These are phyloP conservation scores for Thymelicus sylvestris DNA, from an alignment of 2,888 invertebrate species.

Conservation along the genomic window DNA sequence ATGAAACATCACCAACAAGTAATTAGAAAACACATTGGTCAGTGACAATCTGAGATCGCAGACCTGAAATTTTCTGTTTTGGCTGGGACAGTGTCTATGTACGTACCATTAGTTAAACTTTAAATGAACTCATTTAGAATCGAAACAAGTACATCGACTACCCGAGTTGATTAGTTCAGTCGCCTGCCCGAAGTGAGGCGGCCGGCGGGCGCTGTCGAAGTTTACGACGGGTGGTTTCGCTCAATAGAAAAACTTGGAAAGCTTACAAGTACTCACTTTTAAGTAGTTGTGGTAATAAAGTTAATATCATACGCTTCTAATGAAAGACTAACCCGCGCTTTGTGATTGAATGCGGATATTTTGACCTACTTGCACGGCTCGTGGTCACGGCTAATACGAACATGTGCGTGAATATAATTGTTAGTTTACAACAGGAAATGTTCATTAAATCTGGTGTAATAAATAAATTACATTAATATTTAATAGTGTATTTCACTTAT, in stretches of 20 bases:
- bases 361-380: slow-evolving; percentile 6
- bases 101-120: neutral
- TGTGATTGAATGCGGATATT: slow-evolving; percentile 9
- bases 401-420: too few species aligned
- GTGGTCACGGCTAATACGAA: neutral
- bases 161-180: neutral
- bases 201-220: neutral
- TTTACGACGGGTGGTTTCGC: neutral
- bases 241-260: slow-evolving; percentile 1
- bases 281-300: neutral
- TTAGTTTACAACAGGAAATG: too few species aligned
- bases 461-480: too few species aligned
- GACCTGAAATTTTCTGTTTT: too few species aligned
- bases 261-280: neutral
- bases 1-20: too few species aligned
- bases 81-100: neutral
- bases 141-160: neutral
- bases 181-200: neutral
- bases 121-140: neutral
- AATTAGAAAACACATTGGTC: too few species aligned
- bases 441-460: too few species aligned
- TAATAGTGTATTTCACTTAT: too few species aligned
- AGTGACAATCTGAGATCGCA: too few species aligned
- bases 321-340: neutral
- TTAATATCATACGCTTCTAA: neutral